Base-by-base conservation (phyloP, 2,888 invertebrate species). In the Campoplex capitator region DNA sequence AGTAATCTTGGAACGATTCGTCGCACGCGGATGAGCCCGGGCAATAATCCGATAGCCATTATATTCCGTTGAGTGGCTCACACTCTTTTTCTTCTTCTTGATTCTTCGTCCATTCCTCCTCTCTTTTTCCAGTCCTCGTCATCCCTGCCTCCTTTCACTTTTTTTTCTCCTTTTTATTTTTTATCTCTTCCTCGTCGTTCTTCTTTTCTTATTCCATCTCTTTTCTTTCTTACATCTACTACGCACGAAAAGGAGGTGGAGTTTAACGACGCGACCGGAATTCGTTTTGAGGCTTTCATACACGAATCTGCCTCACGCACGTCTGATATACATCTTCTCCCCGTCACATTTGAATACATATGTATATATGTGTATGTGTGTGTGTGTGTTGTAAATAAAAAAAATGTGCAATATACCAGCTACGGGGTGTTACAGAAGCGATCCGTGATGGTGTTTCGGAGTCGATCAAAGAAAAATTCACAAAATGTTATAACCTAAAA, bases 201-300 rank as follows among this genome's bases (percentile, higher is more conserved):
- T 45, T 23, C 48, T 74, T 48, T 74, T 56, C 68, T 42, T 45
- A 75, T 67, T 70, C 65, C 54, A 83, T 67, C 78, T 83, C 73
- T 80, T 67, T 77, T 76, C 71, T 28, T 73, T 75, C 58, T 73
- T 45, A 32, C 74, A 54, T 73, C 75, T 74, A 35, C 65, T 73
- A 75, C 82, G 73, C 79, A 45, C 83, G 76, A 58, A 83, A 62
- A 68, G 81, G 84, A 81, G 85, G 87, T 87, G 84, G 88, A 83
- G 88, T 88, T 89, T 89, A 89, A 89, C 89, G 89, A 88, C 89
- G 88, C 89, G 88, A 89, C 89, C 85, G 89, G 89, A 89, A 90
- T 90, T 88, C 89, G 88, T 89, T 89, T 89, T 88, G 87, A 87
- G 85, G 70, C 79, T 85, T 81, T 87, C 70, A 83, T 84, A 73